Conservation (phyloP, 2,113 vertebrate genomes). For the Podocnemis expansa region DNA sequence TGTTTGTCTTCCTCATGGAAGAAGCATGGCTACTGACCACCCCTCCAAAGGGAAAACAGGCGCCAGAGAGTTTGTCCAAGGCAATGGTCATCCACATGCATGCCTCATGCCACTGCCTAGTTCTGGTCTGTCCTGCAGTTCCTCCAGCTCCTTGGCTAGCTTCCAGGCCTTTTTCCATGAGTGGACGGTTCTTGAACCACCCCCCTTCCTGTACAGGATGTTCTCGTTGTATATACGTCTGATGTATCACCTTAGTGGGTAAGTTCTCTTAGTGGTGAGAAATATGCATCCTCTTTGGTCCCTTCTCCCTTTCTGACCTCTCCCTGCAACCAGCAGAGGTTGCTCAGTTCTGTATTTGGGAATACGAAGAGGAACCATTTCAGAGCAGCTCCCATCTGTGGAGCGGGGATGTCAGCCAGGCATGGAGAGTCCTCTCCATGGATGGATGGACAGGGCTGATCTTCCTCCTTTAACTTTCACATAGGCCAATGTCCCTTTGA, state of each 20-base stretch:
- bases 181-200: neutral
- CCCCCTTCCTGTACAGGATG: neutral
- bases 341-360: neutral
- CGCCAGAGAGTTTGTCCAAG: neutral
- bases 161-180: neutral
- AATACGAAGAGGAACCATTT: neutral
- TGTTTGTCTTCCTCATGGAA: neutral
- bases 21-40: neutral
- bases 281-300: neutral
- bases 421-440: neutral
- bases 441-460: neutral
- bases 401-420: neutral
- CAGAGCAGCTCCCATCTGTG: rapidly evolving
- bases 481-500: neutral
- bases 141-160: neutral
- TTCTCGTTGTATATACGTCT: neutral
- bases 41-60: neutral
- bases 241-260: neutral
- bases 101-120: neutral
- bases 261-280: neutral
- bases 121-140: neutral
- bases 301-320: neutral
- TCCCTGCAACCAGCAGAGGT: neutral
- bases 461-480: neutral
- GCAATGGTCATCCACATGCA: neutral